Conservation (phyloP, 2,113 vertebrate species). For the Megaptera novaeangliae region DNA sequence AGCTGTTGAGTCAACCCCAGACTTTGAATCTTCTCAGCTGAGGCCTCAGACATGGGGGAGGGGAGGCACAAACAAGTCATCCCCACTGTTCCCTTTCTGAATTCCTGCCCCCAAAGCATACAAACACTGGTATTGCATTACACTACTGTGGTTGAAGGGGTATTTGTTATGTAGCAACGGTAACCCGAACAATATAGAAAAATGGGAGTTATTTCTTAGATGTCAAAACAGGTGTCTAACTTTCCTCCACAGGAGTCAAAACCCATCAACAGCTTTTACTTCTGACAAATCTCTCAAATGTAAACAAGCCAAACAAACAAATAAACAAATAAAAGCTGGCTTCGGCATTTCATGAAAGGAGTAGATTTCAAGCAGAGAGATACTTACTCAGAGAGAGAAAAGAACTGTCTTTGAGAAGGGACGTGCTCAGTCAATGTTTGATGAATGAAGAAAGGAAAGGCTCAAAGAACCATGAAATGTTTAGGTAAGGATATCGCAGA, state of each 20-base stretch:
- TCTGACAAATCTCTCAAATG: not conserved
- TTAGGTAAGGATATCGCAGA: not conserved
- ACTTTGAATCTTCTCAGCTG: not conserved
- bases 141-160: not conserved
- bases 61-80: not conserved
- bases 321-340: not conserved
- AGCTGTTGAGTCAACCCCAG: not conserved
- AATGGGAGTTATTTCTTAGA: not conserved
- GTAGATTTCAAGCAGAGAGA: slow-evolving; percentile 7
- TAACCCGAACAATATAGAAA: not conserved
- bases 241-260: not conserved
- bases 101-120: not conserved
- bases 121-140: not conserved
- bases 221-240: not conserved
- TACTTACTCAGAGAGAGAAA: not conserved
- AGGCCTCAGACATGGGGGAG: not conserved
- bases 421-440: not conserved
- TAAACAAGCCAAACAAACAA: not conserved
- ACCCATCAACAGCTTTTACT: not conserved
- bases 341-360: not conserved
- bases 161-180: not conserved
- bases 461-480: not conserved
- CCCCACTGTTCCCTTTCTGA: not conserved
- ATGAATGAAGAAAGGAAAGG: not conserved
- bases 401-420: not conserved